Evolutionary conservation across 2,113 vertebrate genomes (phyloP).

Genomic region (Motacilla tschutschensis): DNA sequence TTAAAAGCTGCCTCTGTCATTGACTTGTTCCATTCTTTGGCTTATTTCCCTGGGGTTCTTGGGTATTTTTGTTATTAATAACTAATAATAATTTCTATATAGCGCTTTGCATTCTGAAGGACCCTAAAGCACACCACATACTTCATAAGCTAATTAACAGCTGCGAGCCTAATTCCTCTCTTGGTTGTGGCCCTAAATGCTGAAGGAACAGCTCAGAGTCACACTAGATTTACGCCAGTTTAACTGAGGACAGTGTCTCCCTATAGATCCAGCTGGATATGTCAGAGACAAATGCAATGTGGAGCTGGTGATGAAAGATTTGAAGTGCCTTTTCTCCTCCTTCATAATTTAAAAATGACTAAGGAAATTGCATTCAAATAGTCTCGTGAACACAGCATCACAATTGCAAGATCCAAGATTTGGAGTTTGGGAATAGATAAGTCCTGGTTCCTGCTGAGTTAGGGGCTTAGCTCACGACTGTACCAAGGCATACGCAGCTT

Average conservation of each 20-base stretch:
- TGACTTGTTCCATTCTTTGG: conserved; percentile 30
- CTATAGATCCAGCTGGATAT: conserved; percentile 5
- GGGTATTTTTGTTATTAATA: conserved; percentile 59
- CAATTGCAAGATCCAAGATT: not conserved
- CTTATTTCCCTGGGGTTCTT: conserved; percentile 48
- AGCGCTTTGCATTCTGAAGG: conserved; percentile 33
- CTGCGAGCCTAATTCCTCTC: conserved; percentile 6
- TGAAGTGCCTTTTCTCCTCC: conserved; percentile 4
- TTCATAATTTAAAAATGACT: conserved; percentile 21
- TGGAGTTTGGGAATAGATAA: not conserved
- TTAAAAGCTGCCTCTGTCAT: conserved; percentile 41
- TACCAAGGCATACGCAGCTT: not conserved
- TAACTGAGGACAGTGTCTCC: conserved; percentile 21
- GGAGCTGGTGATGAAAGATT: not conserved
- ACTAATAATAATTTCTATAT: conserved; percentile 52
- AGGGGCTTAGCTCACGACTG: not conserved
- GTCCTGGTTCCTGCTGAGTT: not conserved
- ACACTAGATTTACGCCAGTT: conserved; percentile 35
- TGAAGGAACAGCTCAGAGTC: conserved; percentile 33
- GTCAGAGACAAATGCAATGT: conserved; percentile 11
- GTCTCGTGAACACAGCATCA: not conserved
- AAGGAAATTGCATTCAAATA: conserved; percentile 23
- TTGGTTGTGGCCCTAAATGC: conserved; percentile 12
- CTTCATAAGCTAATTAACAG: conserved; percentile 59
- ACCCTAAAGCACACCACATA: conserved; percentile 51